These are phyloP conservation scores for Syngnathus acus DNA, from an alignment of 2,797 vertebrate species.

Conservation along the genomic window DNA sequence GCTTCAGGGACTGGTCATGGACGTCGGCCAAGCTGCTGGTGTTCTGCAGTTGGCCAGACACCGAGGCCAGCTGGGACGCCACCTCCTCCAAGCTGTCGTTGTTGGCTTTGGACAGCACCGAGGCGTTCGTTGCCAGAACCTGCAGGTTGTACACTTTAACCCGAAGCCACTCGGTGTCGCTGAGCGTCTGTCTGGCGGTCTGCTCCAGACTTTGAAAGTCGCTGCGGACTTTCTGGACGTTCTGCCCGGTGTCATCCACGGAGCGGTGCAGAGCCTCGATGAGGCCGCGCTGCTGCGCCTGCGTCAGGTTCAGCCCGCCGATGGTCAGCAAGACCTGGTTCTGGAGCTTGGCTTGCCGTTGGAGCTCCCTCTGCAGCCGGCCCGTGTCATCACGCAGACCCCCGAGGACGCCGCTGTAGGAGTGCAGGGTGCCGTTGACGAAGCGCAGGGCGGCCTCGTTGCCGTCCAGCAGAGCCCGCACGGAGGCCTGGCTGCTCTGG, in stretches of 20 bases:
- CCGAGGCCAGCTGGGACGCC: slow-evolving; percentile 75
- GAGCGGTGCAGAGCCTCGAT: slow-evolving; percentile 79
- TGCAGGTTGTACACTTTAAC: slow-evolving; percentile 84
- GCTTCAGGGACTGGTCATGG: slow-evolving; percentile 82
- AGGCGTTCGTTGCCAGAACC: slow-evolving; percentile 76
- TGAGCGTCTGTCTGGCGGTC: slow-evolving; percentile 77
- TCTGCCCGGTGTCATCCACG: slow-evolving; percentile 81
- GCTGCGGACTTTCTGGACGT: slow-evolving; percentile 81
- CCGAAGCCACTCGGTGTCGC: slow-evolving; percentile 84
- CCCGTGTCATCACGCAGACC: slow-evolving; percentile 81
- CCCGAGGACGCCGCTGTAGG: slow-evolving; percentile 75
- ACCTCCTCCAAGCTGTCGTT: slow-evolving; percentile 87
- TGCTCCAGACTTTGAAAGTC: slow-evolving; percentile 88
- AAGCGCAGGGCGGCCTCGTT: slow-evolving; percentile 79
- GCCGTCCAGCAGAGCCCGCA: slow-evolving; percentile 77
- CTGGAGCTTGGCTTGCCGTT: slow-evolving; percentile 79
- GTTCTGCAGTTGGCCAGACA: slow-evolving; percentile 83
- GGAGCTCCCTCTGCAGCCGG: slow-evolving; percentile 80
- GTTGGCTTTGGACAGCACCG: slow-evolving; percentile 80
- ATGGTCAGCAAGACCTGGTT: slow-evolving; percentile 77
- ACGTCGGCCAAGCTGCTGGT: slow-evolving; percentile 77
- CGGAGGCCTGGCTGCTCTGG: slow-evolving; percentile 78
- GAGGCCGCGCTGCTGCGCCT: slow-evolving; percentile 82
- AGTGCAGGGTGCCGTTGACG: slow-evolving; percentile 84
- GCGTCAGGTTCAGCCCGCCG: slow-evolving; percentile 86